phyloP scores from a whole-genome alignment of 2,888 invertebrate species.

The Malthinus flaveolus region DNA sequence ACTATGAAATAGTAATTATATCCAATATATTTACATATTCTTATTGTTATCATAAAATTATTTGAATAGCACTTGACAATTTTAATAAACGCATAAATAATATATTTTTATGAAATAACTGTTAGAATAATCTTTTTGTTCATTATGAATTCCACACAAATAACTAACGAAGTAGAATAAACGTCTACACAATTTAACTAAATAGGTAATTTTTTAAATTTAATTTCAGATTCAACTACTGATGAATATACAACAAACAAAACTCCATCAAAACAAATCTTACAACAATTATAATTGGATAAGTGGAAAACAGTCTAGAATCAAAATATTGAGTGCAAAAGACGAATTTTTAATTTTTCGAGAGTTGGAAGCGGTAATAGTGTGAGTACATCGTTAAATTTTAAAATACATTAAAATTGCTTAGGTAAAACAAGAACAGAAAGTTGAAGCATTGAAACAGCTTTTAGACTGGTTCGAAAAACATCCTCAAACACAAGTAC shows the following conservation, averaged over 20 bases:
- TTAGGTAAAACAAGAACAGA: constrained; percentile 44
- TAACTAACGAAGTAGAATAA: constrained; percentile 39
- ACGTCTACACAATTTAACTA: neutral
- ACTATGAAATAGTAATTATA: too few relatives aligned
- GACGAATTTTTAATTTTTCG: constrained; percentile 45
- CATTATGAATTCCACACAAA: constrained; percentile 30
- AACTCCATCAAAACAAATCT: constrained; percentile 37
- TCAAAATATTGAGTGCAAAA: constrained; percentile 42
- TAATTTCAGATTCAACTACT: constrained; percentile 44
- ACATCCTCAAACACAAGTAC: constrained; percentile 38
- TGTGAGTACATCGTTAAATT: constrained; percentile 56
- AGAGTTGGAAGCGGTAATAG: constrained; percentile 41
- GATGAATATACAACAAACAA: constrained; percentile 47
- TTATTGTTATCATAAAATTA: too few relatives aligned
- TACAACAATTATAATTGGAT: constrained; percentile 45
- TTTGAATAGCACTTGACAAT: neutral
- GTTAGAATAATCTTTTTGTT: neutral
- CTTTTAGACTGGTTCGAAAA: constrained; percentile 43
- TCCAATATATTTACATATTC: too few relatives aligned
- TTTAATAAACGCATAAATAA: neutral
- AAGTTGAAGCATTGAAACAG: constrained; percentile 43
- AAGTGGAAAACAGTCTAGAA: constrained; percentile 39
- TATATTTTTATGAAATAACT: neutral
- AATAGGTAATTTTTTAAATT: neutral
- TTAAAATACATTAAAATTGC: constrained; percentile 17